Evolutionary conservation across 2,797 vertebrate genomes (phyloP), one percentile per base, ranked within the genome.

Genomic region (Paratrypauchen microcephalus): DNA sequence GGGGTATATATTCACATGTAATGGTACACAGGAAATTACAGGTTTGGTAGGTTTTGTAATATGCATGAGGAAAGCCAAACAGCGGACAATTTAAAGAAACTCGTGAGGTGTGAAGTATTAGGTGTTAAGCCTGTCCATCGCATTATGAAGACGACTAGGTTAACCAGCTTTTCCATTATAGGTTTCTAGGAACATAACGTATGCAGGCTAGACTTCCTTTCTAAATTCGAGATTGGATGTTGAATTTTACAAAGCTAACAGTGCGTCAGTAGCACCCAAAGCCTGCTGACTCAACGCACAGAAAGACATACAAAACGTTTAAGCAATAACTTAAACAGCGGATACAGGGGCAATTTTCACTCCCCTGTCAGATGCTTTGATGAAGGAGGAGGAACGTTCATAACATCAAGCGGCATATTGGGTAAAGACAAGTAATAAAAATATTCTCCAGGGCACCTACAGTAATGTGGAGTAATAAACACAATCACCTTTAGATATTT

Each of bases 81-180:
- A 16, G 16, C 19, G 62, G 26, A 5, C 28, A 41, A 45, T 45
- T 45, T 45, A 45, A 4, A 45, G 41, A 70, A 71, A 39, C 47
- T 47, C 12, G 24, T 60, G 47, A 62, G 30, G 47, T 45, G 62
- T 76, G 62, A 58, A 0, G 68, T 65, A 16, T 13, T 41, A 32
- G 30, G 30, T 32, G 30, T 62, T 85, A 76, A 81, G 82, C 73
- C 62, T 19, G 45, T 75, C 60, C 45, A 26, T 52, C n/a, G 11
- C 3, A 12, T 18, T 54, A 63, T 32, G 48, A 21, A 73, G 21
- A 2, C 16, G 12, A 39, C 41, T 6, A 1, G 15, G 16, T 50
- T 50, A 66, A 39, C 65, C 47, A n/a, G 63, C 47, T 19, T 55
- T 36, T 19, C 26, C 2, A 5, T n/a, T 28, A 9, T 32, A 4